phyloP scores from a whole-genome alignment of 2,113 vertebrate genomes.

The Dicrurus megarhynchus region DNA sequence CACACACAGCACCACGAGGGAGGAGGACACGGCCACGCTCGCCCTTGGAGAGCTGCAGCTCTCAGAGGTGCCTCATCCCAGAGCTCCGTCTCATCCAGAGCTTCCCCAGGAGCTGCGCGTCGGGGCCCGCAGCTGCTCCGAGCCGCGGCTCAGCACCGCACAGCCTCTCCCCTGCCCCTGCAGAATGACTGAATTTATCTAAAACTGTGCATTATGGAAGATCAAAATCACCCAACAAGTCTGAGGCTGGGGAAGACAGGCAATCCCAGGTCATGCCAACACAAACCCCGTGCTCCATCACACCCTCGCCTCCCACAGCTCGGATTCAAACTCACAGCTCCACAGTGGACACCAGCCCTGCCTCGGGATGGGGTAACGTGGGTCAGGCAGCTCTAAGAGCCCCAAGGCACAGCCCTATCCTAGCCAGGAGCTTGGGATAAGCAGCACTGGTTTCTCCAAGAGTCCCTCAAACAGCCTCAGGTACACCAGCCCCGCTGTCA shows the following conservation, averaged over 20 bases:
- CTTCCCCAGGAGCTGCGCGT: not conserved
- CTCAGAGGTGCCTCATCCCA: not conserved
- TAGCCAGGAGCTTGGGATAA: not conserved
- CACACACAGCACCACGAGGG: not conserved
- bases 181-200: not conserved
- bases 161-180: not conserved
- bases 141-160: not conserved
- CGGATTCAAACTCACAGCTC: rapidly evolving
- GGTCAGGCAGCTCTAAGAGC: not conserved
- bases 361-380: rapidly evolving
- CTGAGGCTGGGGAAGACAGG: not conserved
- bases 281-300: not conserved
- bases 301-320: rapidly evolving
- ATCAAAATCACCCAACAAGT: not conserved
- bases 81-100: not conserved
- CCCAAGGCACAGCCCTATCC: not conserved
- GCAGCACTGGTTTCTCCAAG: not conserved
- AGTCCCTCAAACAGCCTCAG: rapidly evolving
- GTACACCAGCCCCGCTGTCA: rapidly evolving
- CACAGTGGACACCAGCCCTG: rapidly evolving
- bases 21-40: not conserved
- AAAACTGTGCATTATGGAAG: rapidly evolving
- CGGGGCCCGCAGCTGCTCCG: not conserved
- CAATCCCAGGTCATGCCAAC: rapidly evolving
- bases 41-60: not conserved